Conservation (phyloP, 92 coral and sea anemone genomes). For the Phenganax stokvisi region DNA sequence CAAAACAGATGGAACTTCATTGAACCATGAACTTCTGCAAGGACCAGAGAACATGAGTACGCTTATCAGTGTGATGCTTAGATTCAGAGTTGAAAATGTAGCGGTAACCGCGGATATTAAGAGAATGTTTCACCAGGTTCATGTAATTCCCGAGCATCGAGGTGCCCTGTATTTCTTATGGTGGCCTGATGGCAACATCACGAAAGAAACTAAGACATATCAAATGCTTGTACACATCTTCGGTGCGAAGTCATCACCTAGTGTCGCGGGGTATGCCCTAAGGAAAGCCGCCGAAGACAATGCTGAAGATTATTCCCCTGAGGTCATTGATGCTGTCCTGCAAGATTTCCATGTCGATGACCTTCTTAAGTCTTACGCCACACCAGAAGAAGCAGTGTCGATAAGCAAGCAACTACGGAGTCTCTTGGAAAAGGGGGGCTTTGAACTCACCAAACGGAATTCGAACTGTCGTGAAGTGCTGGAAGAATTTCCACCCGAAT, state of each 20-base stretch:
- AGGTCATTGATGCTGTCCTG: slow-evolving; percentile 22
- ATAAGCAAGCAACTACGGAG: slow-evolving; percentile 24
- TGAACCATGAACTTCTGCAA: too few species aligned
- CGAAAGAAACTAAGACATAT: too few species aligned
- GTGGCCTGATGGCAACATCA: not conserved
- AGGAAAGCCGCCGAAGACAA: slow-evolving; percentile 32
- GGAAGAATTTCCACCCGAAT: slow-evolving; percentile 49
- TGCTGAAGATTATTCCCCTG: not conserved
- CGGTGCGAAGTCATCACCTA: not conserved
- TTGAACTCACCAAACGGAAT: slow-evolving; percentile 59
- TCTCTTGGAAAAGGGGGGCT: slow-evolving; percentile 55
- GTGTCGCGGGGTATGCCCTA: too few species aligned
- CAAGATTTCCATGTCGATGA: slow-evolving; percentile 42
- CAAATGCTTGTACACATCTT: not conserved
- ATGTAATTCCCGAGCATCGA: too few species aligned
- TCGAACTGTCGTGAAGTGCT: slow-evolving; percentile 52
- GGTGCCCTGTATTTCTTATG: slow-evolving; percentile 19
- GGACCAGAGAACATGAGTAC: slow-evolving; percentile 46
- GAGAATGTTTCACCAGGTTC: not conserved
- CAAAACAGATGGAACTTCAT: too few species aligned
- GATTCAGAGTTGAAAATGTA: slow-evolving; percentile 30
- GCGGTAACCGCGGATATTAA: slow-evolving; percentile 23
- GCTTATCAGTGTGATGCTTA: slow-evolving; percentile 17
- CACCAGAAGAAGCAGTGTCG: not conserved
- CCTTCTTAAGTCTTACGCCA: slow-evolving; percentile 28